Conservation (phyloP, 2,888 invertebrate species). For the Leucania comma region DNA sequence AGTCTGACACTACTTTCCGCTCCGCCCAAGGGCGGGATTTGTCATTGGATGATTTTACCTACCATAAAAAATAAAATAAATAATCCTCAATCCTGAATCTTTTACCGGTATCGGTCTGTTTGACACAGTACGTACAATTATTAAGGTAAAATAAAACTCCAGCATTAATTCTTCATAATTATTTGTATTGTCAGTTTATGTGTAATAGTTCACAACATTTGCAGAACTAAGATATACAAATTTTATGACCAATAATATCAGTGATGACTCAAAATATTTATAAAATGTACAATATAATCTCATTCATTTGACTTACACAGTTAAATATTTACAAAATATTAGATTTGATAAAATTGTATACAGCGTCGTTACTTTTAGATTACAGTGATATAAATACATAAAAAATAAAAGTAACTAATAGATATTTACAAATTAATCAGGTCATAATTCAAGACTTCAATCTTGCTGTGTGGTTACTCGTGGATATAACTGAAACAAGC, state of each 20-base stretch:
- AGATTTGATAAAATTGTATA: slow-evolving; percentile 90
- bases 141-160: slow-evolving; percentile 56
- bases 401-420: slow-evolving; percentile 87
- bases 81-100: no score
- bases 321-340: slow-evolving; percentile 91
- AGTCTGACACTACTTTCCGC: no score
- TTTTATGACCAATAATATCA: slow-evolving; percentile 84
- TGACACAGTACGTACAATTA: neutral
- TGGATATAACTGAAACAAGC: slow-evolving; percentile 91
- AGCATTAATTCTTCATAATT: slow-evolving; percentile 77
- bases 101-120: no score
- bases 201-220: slow-evolving; percentile 89
- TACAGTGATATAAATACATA: slow-evolving; percentile 90
- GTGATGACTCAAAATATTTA: slow-evolving; percentile 88
- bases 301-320: slow-evolving; percentile 86
- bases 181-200: slow-evolving; percentile 90
- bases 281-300: slow-evolving; percentile 91
- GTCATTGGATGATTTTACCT: no score
- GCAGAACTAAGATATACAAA: slow-evolving; percentile 89
- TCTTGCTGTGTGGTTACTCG: slow-evolving; percentile 91
- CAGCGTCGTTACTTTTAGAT: slow-evolving; percentile 87
- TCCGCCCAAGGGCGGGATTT: no score
- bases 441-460: slow-evolving; percentile 78
- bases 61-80: no score
- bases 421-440: slow-evolving; percentile 87